phyloP scores from a whole-genome alignment of 2,113 vertebrate genomes.

The Hipposideros armiger region DNA sequence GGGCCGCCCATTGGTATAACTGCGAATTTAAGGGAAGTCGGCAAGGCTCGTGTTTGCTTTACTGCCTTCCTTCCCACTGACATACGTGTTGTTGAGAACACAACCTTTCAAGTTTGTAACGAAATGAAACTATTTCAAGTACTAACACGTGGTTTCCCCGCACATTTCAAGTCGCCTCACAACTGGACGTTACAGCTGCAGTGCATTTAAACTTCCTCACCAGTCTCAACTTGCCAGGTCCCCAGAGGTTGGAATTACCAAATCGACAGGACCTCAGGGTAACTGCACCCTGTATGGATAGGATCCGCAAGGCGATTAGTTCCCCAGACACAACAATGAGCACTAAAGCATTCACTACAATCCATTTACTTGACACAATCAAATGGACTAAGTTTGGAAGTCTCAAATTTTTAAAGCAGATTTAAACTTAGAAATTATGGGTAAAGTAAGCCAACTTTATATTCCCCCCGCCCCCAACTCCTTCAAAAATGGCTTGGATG shows the following conservation, averaged over 20 bases:
- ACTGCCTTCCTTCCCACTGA: neutral
- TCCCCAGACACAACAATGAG: neutral
- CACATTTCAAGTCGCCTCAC: neutral
- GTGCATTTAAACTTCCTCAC: neutral
- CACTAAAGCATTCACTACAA: neutral
- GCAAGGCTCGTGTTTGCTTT: neutral
- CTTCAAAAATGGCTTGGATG: neutral
- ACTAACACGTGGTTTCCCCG: neutral
- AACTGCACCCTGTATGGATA: neutral
- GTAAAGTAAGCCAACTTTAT: neutral
- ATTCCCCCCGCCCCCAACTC: accelerated
- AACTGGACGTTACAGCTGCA: neutral
- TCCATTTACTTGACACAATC: neutral
- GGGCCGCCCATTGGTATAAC: neutral
- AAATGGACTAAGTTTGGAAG: neutral
- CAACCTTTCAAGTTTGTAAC: neutral
- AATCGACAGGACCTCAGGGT: neutral
- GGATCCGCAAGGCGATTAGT: neutral
- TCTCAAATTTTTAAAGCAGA: neutral
- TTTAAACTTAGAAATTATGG: neutral
- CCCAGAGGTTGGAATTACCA: neutral
- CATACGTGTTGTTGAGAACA: neutral
- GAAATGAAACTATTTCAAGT: neutral
- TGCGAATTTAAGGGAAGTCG: neutral
- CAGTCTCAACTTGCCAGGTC: neutral